phyloP scores from a whole-genome alignment of 2,113 vertebrate genomes.

The Aegithalos caudatus region DNA sequence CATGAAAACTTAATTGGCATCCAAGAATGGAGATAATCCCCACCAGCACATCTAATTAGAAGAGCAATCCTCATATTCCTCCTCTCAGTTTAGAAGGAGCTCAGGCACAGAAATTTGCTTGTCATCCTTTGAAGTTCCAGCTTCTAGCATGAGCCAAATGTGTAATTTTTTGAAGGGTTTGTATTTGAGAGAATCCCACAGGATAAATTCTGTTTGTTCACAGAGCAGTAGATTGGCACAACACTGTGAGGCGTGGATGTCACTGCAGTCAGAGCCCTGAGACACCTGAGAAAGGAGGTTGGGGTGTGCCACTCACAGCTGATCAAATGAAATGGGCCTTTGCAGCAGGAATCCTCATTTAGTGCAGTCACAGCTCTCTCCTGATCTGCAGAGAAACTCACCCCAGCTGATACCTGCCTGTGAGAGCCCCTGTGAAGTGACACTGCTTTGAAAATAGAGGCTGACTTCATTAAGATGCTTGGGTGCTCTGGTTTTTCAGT shows the following conservation, averaged over 20 bases:
- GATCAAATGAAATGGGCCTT: background rate
- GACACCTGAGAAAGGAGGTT: background rate
- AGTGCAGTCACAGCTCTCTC: background rate
- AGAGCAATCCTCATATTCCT: background rate
- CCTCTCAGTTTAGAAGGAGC: background rate
- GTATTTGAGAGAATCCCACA: constrained; percentile 16
- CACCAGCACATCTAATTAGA: background rate
- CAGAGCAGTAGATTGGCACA: background rate
- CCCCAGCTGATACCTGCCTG: background rate
- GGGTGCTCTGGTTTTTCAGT: background rate
- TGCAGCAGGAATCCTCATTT: background rate
- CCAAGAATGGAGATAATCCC: background rate
- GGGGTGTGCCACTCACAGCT: background rate
- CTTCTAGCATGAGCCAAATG: background rate
- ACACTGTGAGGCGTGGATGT: background rate
- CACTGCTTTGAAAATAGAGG: background rate
- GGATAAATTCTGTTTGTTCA: constrained; percentile 15
- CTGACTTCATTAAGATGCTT: background rate
- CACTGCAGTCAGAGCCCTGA: background rate
- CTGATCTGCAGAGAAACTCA: background rate
- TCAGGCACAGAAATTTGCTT: background rate
- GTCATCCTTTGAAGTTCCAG: constrained; percentile 7
- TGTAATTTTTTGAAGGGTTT: background rate
- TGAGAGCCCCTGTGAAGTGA: background rate
- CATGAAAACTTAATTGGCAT: background rate